Conservation (phyloP, 2,888 invertebrate species). For the Drosophila pullipes region DNA sequence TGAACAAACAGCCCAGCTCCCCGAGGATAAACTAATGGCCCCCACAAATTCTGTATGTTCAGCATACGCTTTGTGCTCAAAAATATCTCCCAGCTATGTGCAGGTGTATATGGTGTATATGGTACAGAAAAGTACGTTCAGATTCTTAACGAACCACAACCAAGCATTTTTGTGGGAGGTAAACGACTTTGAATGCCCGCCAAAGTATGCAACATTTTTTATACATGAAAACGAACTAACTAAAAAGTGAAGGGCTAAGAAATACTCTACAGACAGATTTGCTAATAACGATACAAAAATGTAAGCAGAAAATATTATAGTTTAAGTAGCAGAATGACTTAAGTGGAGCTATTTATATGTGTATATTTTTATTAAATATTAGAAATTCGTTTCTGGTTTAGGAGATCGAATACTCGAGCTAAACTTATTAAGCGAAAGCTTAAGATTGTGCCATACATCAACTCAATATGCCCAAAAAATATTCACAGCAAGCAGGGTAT, state of each 20-base stretch:
- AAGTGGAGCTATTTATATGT: not conserved
- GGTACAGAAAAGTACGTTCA: not conserved
- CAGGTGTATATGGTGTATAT: not conserved
- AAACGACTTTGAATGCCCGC: constrained; percentile 56
- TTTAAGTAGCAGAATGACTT: not conserved
- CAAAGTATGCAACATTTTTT: constrained; percentile 62
- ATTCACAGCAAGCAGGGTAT: constrained; percentile 4
- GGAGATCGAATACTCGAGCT: not conserved
- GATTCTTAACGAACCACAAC: constrained; percentile 16
- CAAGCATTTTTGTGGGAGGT: constrained; percentile 33
- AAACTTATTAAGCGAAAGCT: not conserved
- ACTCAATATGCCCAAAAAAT: not conserved
- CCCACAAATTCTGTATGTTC: constrained; percentile 26
- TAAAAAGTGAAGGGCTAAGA: not conserved
- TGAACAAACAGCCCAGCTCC: constrained; percentile 26
- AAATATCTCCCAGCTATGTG: constrained; percentile 3
- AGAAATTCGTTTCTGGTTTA: not conserved
- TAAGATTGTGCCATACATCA: not conserved
- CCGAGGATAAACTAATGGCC: constrained; percentile 31
- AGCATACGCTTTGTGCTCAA: constrained; percentile 6
- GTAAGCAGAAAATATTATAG: not conserved
- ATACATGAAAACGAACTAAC: constrained; percentile 33
- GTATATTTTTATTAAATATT: not conserved
- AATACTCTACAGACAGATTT: constrained; percentile 5
- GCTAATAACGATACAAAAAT: not conserved